Evolutionary conservation across 2,113 vertebrate species (phyloP).

Genomic region (Eolophus roseicapilla): DNA sequence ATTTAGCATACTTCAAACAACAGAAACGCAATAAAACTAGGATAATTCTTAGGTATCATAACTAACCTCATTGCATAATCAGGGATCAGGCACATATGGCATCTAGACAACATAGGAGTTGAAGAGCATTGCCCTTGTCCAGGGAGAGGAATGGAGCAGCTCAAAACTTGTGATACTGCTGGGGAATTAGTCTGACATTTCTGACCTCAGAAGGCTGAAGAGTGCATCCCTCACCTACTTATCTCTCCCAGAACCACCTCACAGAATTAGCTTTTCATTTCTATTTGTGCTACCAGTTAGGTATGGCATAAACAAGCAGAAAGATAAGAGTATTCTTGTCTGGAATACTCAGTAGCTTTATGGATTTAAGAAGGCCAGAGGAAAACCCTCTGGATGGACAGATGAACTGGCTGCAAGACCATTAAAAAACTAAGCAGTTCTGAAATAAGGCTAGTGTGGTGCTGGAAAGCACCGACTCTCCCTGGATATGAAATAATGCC

Average conservation of each 20-base stretch:
- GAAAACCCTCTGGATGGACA: slow-evolving; percentile 9
- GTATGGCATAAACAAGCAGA: background rate
- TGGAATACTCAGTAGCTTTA: background rate
- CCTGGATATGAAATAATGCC: background rate
- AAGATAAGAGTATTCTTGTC: background rate
- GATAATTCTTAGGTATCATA: background rate
- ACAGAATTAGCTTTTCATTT: background rate
- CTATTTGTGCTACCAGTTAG: background rate
- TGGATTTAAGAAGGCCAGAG: background rate
- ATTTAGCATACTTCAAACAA: background rate
- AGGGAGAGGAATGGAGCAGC: background rate
- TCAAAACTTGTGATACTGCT: background rate
- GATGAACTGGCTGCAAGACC: background rate
- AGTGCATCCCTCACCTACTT: background rate
- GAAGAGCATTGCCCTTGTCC: background rate
- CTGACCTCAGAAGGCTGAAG: background rate
- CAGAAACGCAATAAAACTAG: background rate
- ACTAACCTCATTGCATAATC: background rate
- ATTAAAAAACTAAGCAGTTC: background rate
- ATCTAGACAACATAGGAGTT: background rate
- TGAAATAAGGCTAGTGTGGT: background rate
- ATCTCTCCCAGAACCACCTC: background rate
- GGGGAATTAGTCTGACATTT: background rate
- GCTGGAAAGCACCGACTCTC: background rate
- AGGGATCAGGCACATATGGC: background rate